Evolutionary conservation across 2,113 vertebrate species (phyloP).

Genomic region (Panthera uncia): DNA sequence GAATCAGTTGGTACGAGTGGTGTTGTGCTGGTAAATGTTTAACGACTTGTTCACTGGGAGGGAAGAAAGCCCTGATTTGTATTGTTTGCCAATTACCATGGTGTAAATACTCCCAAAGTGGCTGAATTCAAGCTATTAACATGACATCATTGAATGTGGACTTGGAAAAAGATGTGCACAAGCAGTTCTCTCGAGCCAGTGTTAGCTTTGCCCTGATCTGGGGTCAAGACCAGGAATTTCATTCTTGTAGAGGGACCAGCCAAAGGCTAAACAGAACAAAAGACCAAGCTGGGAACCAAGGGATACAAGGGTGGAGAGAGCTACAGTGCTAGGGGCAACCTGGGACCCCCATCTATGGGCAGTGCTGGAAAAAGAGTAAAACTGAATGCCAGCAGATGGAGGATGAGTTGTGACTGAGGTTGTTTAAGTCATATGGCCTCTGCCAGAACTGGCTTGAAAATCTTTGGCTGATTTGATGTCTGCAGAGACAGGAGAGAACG

Average conservation of each 20-base stretch:
- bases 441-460: not conserved
- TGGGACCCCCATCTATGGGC: not conserved
- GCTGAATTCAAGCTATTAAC: conserved; percentile 4
- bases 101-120: not conserved
- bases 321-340: not conserved
- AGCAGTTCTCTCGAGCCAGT: not conserved
- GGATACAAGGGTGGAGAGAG: not conserved
- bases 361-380: not conserved
- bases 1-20: not conserved
- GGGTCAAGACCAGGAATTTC: not conserved
- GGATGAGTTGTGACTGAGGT: not conserved
- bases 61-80: not conserved
- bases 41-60: not conserved
- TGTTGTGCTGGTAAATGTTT: not conserved
- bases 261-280: not conserved
- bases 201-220: not conserved
- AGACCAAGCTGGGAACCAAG: not conserved
- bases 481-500: not conserved
- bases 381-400: not conserved
- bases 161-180: not conserved
- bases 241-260: not conserved
- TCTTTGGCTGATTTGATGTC: not conserved
- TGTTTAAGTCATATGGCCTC: not conserved
- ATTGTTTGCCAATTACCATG: not conserved
- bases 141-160: not conserved